phyloP scores from a whole-genome alignment of 2,113 vertebrate genomes.

The Rhineura floridana region DNA sequence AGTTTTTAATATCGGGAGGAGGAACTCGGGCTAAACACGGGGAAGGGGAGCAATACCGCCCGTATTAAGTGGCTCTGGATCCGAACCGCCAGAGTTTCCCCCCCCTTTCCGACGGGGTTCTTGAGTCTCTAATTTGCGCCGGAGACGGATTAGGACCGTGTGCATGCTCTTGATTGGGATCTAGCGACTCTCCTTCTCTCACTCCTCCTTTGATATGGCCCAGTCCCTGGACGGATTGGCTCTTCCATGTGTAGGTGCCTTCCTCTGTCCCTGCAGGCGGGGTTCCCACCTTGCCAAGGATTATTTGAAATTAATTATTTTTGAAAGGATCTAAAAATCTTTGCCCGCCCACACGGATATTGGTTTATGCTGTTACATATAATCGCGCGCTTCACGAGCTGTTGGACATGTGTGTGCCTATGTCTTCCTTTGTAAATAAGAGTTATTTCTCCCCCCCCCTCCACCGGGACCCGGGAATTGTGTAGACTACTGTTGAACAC shows the following conservation, averaged over 20 bases:
- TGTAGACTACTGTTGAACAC: not conserved
- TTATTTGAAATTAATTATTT: not conserved
- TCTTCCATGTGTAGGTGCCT: not conserved
- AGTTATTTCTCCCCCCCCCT: not conserved
- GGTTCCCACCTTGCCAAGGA: not conserved
- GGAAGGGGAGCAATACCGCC: too few species aligned
- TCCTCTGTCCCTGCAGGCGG: not conserved
- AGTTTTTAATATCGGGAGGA: not conserved
- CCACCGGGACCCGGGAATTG: not conserved
- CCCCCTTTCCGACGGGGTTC: not conserved
- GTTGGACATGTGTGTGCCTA: not conserved
- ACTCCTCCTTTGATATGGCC: not conserved
- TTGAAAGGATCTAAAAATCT: not conserved
- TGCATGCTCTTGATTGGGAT: not conserved
- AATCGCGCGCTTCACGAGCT: not conserved
- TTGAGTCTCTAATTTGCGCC: not conserved
- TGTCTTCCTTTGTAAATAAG: not conserved
- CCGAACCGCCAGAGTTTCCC: not conserved
- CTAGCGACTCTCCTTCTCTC: not conserved
- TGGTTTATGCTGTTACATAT: not conserved
- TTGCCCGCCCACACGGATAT: constrained; percentile 11
- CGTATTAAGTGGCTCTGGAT: not conserved
- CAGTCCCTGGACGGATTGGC: not conserved
- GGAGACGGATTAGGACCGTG: not conserved
- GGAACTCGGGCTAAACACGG: not conserved